Base-by-base conservation (phyloP, 37 sponge, comb jelly and placozoan genomes). In the Agelas oroides region DNA sequence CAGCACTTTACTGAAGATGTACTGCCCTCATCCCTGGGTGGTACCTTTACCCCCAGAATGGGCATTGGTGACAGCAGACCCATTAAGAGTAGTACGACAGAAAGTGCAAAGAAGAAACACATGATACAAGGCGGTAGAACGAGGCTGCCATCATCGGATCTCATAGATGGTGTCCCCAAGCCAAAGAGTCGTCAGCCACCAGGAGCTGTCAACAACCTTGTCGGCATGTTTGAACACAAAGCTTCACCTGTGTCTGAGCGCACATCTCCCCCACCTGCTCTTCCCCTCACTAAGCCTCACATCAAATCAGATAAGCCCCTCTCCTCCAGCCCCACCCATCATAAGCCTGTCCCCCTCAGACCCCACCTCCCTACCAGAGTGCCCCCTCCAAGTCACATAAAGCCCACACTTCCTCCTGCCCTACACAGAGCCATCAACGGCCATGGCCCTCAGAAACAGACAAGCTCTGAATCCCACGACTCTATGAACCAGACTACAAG, bases 21-120 rank as follows among this genome's bases (percentile, higher is more conserved):
- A 28, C 78, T 88, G 38, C 89, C 89, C 2, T 41, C 35, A 17
- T 82, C 83, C 32, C 83, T 88, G 8, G 89, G 78, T 6, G 89
- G 89, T 5, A 70, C 77, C 17, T 67, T 16, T 70, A 28, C 53
- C 33, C 59, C 53, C 13, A 35, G 25, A n/a, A 16, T 3, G 1
- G 59, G 21, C 2, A 14, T 1, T 33, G 28, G 46, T 46, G 46
- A 46, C 8, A 46, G 46, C 46, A 46, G 46, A 8, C 46, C 46
- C 8, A 46, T 8, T 12, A 46, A 8, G 46, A 46, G 46, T 8
- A 8, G 46, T 46, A 46, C n/a, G n/a, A n/a, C 46, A 46, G 46
- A 46, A 8, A 46, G 46, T 12, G 3, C 46, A 3, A 8, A 46
- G 3, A 3, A 8, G 8, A 46, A 46, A 46, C 8, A 46, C 46